These are phyloP conservation scores for Silurus asotus DNA, from an alignment of 2,113 vertebrate species.

Conservation along the genomic window DNA sequence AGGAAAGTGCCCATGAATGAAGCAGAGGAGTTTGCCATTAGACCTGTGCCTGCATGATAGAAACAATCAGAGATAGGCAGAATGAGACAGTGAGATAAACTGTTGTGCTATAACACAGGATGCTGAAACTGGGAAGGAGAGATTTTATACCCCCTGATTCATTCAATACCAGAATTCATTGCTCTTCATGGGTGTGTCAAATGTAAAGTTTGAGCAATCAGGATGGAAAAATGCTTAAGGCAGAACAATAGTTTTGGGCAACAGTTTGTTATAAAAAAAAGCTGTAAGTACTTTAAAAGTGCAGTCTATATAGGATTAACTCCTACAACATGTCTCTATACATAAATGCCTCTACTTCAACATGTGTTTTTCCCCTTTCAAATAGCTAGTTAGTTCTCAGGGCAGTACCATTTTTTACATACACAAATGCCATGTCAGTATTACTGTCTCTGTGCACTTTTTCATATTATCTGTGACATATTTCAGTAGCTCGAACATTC, in stretches of 20 bases:
- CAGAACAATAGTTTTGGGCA: neutral
- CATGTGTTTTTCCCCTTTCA: neutral
- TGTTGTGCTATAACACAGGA: conserved; percentile 17
- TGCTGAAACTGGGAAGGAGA: neutral
- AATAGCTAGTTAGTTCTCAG: neutral
- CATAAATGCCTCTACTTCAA: neutral
- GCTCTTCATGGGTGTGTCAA: neutral
- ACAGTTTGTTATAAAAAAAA: neutral
- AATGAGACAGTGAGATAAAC: conserved; percentile 23
- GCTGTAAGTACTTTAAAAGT: neutral
- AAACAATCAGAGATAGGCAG: conserved; percentile 14
- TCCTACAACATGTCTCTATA: neutral
- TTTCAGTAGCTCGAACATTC: neutral
- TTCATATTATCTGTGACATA: neutral
- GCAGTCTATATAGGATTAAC: neutral
- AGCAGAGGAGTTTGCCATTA: conserved; percentile 82
- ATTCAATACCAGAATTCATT: conserved; percentile 13
- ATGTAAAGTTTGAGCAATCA: neutral
- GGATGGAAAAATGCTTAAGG: neutral
- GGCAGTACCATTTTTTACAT: neutral
- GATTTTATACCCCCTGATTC: conserved; percentile 15
- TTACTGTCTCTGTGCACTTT: neutral
- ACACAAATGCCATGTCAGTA: neutral
- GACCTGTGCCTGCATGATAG: conserved; percentile 69
- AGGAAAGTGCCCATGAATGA: conserved; percentile 98